phyloP scores from a whole-genome alignment of 2,797 vertebrate species.

The Pyrocephalus nanus region DNA sequence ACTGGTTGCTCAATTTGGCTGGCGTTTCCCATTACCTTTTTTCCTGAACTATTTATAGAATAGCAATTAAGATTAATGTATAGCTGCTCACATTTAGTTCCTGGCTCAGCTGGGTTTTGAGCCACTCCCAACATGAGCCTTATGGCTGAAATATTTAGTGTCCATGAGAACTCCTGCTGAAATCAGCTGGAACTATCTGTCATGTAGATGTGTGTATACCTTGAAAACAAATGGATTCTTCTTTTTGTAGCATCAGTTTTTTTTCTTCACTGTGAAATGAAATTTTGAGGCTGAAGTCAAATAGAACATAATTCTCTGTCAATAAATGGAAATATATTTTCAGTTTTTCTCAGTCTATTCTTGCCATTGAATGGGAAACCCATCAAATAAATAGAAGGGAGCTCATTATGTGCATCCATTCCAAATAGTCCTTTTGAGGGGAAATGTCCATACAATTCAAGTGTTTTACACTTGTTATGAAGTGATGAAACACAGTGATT shows the following conservation, averaged over 20 bases:
- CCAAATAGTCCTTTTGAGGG: neutral
- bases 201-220: neutral
- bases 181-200: conserved; percentile 25
- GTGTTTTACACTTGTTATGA: neutral
- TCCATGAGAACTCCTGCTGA: conserved; percentile 17
- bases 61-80: conserved; percentile 61
- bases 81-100: conserved; percentile 33
- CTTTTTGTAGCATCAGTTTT: neutral
- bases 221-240: neutral
- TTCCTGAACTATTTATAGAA: conserved; percentile 64
- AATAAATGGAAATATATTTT: neutral
- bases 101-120: conserved; percentile 36
- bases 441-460: neutral
- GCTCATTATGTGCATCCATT: neutral
- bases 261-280: neutral
- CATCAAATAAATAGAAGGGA: neutral
- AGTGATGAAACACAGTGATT: neutral
- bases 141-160: conserved; percentile 9
- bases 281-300: neutral
- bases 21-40: conserved; percentile 47
- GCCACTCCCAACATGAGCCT: conserved; percentile 50
- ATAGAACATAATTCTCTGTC: neutral
- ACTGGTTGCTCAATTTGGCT: conserved; percentile 45
- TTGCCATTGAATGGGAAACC: neutral
- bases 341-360: neutral